These are phyloP conservation scores for Lethenteron reissneri DNA, from an alignment of 2,113 vertebrate genomes.

Conservation along the genomic window DNA sequence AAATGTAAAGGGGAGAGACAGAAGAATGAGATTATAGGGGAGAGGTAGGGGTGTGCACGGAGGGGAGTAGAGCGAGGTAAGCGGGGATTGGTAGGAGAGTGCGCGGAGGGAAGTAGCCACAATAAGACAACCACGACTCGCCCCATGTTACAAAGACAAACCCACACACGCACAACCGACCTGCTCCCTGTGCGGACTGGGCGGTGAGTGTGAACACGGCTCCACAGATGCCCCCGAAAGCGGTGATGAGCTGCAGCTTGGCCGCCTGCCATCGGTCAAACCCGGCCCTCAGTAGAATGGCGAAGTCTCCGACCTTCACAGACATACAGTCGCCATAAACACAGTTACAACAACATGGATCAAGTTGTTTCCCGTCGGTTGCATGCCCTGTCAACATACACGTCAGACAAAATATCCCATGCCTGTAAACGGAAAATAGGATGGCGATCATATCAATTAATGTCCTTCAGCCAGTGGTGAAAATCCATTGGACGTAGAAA, in stretches of 20 bases:
- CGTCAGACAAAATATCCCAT: too few relatives aligned
- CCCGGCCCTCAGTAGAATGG: slow-evolving; percentile 77
- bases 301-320: slow-evolving; percentile 73
- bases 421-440: too few relatives aligned
- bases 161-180: slow-evolving; percentile 18
- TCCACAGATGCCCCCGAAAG: slow-evolving; percentile 62
- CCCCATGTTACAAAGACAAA: background rate
- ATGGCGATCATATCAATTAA: too few relatives aligned
- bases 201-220: slow-evolving; percentile 63
- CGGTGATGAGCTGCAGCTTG: slow-evolving; percentile 77
- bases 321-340: too few relatives aligned
- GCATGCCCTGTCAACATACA: too few relatives aligned
- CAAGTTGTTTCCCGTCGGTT: too few relatives aligned
- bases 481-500: too few relatives aligned
- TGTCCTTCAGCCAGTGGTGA: too few relatives aligned
- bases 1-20: background rate
- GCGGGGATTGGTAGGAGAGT: too few relatives aligned
- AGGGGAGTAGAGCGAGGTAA: too few relatives aligned
- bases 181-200: slow-evolving; percentile 69
- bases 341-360: too few relatives aligned
- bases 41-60: background rate
- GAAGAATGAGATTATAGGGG: too few relatives aligned
- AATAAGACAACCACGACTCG: background rate
- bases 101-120: background rate
- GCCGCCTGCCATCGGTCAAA: slow-evolving; percentile 93